Evolutionary conservation across 1,140 invertebrate species (phyloP).

Genomic region (Zaprionus inermis): DNA sequence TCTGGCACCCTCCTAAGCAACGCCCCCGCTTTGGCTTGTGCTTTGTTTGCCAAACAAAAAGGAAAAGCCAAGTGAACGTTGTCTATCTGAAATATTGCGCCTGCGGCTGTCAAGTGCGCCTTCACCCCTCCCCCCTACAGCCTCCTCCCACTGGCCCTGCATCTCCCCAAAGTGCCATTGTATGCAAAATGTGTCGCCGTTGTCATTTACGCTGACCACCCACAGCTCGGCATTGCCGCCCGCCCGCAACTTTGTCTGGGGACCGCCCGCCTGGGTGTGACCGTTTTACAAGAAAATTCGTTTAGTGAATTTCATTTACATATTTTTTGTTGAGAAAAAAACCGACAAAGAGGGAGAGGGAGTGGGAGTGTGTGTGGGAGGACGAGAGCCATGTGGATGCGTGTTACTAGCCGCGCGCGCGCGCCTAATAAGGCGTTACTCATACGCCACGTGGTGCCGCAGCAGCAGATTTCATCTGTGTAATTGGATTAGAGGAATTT

Average conservation of each 20-base stretch:
- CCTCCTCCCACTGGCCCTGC: neutral
- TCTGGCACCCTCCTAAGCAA: neutral
- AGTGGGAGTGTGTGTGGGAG: neutral
- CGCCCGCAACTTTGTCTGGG: neutral
- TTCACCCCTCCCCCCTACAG: neutral
- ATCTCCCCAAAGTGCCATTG: constrained; percentile 11
- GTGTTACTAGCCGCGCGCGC: constrained; percentile 12
- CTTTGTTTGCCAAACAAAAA: constrained; percentile 72
- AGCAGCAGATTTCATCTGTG: constrained; percentile 45
- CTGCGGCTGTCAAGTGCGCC: constrained; percentile 62
- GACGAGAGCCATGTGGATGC: constrained; percentile 9
- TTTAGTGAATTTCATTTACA: constrained; percentile 69
- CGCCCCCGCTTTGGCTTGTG: neutral
- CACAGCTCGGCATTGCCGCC: constrained; percentile 20
- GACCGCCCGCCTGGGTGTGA: constrained; percentile 50
- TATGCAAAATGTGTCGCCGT: constrained; percentile 60
- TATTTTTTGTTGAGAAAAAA: constrained; percentile 30
- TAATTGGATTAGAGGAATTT: constrained; percentile 50
- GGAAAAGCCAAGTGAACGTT: constrained; percentile 61
- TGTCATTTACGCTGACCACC: constrained; percentile 38
- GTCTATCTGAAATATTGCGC: constrained; percentile 51
- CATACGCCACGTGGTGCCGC: constrained; percentile 69
- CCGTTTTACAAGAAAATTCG: constrained; percentile 73
- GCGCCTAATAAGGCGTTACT: constrained; percentile 65
- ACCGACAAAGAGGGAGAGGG: constrained; percentile 10